Percentiles rank a stretch among this genome's conserved stretches.
These are phyloP conservation scores for Amazona ochrocephala DNA, from an alignment of 2,797 vertebrate species.

Conservation along the genomic window DNA sequence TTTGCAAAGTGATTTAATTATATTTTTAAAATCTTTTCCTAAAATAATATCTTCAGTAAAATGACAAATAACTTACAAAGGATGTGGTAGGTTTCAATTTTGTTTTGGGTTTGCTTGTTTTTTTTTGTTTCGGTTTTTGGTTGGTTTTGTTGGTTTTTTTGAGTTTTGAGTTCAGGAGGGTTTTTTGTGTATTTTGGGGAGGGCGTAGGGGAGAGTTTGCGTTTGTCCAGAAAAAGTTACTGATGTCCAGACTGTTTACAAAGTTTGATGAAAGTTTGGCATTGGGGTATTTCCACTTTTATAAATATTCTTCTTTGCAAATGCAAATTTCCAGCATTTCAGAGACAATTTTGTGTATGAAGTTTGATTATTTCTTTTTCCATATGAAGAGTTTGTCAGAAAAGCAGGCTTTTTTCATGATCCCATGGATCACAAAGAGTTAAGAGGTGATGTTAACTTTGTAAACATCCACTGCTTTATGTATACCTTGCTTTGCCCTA, in stretches of 20 bases:
- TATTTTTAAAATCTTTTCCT: neutral
- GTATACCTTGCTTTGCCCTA: neutral
- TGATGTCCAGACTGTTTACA: neutral
- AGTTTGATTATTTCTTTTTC: neutral
- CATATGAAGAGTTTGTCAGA: neutral
- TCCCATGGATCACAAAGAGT: neutral
- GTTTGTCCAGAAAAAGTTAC: neutral
- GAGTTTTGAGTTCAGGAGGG: neutral
- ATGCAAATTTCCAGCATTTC: neutral
- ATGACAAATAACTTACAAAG: neutral
- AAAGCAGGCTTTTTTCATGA: neutral
- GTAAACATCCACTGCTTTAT: neutral
- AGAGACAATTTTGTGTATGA: neutral
- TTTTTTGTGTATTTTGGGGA: neutral
- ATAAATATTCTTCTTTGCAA: neutral
- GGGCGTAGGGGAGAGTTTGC: rapidly evolving
- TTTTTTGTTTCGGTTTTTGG: neutral
- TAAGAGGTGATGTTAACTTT: constrained; percentile 7
- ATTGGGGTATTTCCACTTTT: neutral
- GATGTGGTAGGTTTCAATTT: neutral
- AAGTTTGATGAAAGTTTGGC: neutral
- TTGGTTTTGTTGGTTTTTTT: neutral
- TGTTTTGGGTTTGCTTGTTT: neutral
- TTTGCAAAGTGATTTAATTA: neutral
- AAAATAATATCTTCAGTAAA: neutral